Conservation (phyloP, 2,797 vertebrate genomes). For the Dicrostonyx torquatus region DNA sequence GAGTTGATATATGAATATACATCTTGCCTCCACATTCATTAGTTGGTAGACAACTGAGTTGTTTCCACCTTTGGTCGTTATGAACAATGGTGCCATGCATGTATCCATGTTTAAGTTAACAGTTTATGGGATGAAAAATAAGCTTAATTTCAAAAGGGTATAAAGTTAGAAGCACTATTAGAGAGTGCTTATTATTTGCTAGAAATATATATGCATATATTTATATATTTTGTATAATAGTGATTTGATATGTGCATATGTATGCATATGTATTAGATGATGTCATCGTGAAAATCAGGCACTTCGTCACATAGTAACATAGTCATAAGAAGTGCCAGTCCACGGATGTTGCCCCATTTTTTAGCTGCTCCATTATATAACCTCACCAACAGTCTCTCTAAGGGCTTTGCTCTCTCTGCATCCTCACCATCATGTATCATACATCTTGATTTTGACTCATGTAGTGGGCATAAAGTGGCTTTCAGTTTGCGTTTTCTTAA, state of each 20-base stretch:
- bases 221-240: neutral
- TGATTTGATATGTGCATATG: neutral
- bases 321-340: neutral
- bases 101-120: neutral
- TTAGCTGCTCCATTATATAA: neutral
- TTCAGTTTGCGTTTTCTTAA: slow-evolving; percentile 2
- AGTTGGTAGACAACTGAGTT: neutral
- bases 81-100: neutral
- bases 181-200: neutral
- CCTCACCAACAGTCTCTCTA: neutral
- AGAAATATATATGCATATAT: neutral
- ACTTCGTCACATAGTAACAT: neutral
- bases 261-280: neutral
- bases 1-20: neutral
- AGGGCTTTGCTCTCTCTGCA: neutral
- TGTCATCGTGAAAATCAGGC: neutral
- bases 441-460: neutral
- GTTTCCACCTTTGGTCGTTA: neutral
- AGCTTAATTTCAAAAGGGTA: neutral
- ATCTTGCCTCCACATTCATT: neutral
- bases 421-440: neutral
- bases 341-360: neutral
- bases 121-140: neutral
- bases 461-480: neutral
- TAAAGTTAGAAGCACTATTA: neutral